Percentiles rank a stretch among this genome's conserved stretches.
These are phyloP conservation scores for Heliconius cydno DNA, from an alignment of 2,888 invertebrate species.

Conservation along the genomic window DNA sequence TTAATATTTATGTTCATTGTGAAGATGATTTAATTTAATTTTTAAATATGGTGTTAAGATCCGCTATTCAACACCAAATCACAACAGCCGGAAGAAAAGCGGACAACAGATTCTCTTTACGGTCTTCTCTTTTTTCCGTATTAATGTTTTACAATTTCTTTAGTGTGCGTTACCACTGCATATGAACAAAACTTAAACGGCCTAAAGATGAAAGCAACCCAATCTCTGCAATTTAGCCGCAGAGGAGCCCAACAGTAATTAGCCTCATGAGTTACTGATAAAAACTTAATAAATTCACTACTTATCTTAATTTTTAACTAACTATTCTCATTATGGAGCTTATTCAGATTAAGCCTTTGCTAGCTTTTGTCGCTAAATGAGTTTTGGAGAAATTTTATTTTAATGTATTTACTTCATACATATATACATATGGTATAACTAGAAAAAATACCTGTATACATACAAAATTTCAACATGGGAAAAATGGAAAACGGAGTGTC, in stretches of 20 bases:
- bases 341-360: slow-evolving; percentile 16
- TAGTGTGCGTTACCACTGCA: slow-evolving; percentile 55
- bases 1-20: no score
- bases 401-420: not conserved
- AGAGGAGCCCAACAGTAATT: slow-evolving; percentile 63
- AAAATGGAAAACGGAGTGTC: no score
- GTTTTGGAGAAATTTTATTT: not conserved
- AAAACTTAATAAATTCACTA: slow-evolving; percentile 54
- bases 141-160: slow-evolving; percentile 15
- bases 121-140: no score
- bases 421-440: no score
- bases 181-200: slow-evolving; percentile 51
- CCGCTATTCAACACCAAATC: not conserved
- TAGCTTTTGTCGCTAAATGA: slow-evolving; percentile 9
- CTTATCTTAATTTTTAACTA: slow-evolving; percentile 35
- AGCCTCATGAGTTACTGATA: slow-evolving; percentile 58
- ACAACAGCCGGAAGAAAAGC: not conserved
- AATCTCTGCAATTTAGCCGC: slow-evolving; percentile 51
- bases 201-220: slow-evolving; percentile 51
- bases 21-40: no score
- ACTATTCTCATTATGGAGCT: slow-evolving; percentile 17
- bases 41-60: not conserved
- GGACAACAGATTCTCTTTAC: no score
- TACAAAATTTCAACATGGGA: no score
- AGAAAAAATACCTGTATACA: no score